phyloP scores from a whole-genome alignment of 2,797 vertebrate genomes.

The Pangasius mekongensis region DNA sequence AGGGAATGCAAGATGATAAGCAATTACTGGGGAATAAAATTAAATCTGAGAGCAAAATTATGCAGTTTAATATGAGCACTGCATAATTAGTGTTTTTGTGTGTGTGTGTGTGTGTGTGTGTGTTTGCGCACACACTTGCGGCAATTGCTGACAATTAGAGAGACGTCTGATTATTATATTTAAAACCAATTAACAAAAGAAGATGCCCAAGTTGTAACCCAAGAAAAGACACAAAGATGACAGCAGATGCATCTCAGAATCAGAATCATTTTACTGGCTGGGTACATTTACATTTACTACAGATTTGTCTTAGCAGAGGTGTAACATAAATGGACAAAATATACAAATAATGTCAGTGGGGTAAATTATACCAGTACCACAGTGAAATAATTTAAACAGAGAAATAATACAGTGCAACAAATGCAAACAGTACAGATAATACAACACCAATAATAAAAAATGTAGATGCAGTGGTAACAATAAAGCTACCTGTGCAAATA shows the following conservation, averaged over 20 bases:
- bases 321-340: background rate
- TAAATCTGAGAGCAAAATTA: constrained; percentile 46
- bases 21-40: constrained; percentile 53
- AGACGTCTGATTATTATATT: constrained; percentile 46
- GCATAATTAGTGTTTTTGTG: constrained; percentile 48
- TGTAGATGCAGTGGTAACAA: background rate
- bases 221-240: constrained; percentile 9
- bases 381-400: background rate
- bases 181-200: constrained; percentile 6
- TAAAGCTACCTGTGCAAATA: background rate
- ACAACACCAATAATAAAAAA: background rate
- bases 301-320: background rate
- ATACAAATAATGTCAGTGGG: background rate
- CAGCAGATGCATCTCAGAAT: background rate
- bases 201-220: background rate
- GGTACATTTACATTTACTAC: background rate
- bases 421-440: background rate
- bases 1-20: constrained; percentile 24
- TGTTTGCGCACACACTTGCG: background rate
- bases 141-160: constrained; percentile 44
- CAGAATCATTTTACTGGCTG: background rate
- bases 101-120: constrained; percentile 23
- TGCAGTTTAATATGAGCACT: constrained; percentile 40
- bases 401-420: background rate
- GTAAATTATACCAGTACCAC: background rate